These are phyloP conservation scores for Cheilosia scutellata DNA, from an alignment of 2,888 invertebrate species.

Conservation along the genomic window DNA sequence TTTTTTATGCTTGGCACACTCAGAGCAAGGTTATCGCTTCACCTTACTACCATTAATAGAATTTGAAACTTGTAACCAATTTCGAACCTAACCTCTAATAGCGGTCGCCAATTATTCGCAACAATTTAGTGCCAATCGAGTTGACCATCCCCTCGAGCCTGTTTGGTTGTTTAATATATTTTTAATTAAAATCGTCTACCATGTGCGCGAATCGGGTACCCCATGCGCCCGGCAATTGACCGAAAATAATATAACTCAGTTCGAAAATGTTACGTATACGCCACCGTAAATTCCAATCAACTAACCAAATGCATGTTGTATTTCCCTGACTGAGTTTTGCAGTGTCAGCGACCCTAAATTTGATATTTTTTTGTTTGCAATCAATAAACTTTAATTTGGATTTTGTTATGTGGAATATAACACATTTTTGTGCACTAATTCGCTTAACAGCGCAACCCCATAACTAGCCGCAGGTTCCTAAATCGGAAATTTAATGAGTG, in stretches of 20 bases:
- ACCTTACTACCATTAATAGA: no score
- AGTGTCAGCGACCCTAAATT: neutral
- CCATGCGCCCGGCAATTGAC: constrained; percentile 40
- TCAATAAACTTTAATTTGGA: constrained; percentile 59
- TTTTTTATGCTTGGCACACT: no score
- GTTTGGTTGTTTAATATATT: constrained; percentile 54
- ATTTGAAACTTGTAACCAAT: no score
- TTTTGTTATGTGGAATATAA: constrained; percentile 22
- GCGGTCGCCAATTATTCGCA: neutral
- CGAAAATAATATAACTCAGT: constrained; percentile 57
- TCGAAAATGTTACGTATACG: constrained; percentile 32
- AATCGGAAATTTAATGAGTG: constrained; percentile 64
- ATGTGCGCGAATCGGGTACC: neutral
- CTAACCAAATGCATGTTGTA: constrained; percentile 2
- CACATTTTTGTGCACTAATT: constrained; percentile 32
- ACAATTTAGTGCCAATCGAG: neutral
- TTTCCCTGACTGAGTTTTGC: neutral
- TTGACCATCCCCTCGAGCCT: neutral
- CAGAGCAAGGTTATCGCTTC: no score
- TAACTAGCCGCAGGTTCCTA: constrained; percentile 52
- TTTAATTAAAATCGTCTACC: constrained; percentile 62
- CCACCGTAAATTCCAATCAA: constrained; percentile 63
- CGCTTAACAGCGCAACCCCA: constrained; percentile 27
- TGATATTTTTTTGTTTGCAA: constrained; percentile 21
- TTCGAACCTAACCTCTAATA: no score